Percentiles rank a stretch among this genome's conserved stretches.
These are phyloP conservation scores for Phrynocephalus vlangalii DNA, from an alignment of 2,797 vertebrate species.

Conservation along the genomic window DNA sequence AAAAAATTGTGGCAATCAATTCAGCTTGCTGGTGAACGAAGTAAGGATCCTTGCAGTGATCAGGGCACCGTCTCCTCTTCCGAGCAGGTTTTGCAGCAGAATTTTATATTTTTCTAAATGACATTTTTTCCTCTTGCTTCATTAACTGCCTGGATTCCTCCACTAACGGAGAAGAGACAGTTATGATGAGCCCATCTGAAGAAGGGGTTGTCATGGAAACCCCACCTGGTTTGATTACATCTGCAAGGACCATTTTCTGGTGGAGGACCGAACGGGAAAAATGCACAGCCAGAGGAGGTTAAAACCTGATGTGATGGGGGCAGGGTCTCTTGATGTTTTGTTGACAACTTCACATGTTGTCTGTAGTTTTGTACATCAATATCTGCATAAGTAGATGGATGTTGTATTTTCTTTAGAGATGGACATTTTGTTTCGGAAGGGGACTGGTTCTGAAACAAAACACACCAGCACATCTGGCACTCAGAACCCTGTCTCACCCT, in stretches of 20 bases:
- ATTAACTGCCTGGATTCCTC: slow-evolving; percentile 20
- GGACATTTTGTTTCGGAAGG: too few species aligned
- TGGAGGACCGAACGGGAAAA: not conserved
- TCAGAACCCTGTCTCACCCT: too few species aligned
- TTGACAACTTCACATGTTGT: too few species aligned
- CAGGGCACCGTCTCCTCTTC: not conserved
- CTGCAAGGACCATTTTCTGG: not conserved
- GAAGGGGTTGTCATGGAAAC: slow-evolving; percentile 40
- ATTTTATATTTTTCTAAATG: not conserved
- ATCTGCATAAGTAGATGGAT: too few species aligned
- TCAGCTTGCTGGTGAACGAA: not conserved
- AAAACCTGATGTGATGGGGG: not conserved
- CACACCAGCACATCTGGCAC: too few species aligned
- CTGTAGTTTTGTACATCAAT: too few species aligned
- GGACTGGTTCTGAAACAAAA: too few species aligned
- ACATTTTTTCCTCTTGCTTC: not conserved
- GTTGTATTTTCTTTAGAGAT: too few species aligned
- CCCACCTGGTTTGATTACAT: slow-evolving; percentile 17
- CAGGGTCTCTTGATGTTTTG: not conserved
- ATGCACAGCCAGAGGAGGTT: not conserved
- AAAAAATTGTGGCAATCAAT: too few species aligned
- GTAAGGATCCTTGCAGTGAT: not conserved
- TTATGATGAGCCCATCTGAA: slow-evolving; percentile 6
- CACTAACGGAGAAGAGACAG: not conserved
- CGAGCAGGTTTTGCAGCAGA: not conserved